Percentiles rank a stretch among this genome's conserved stretches.
Conservation (phyloP, 2,113 vertebrate species). For the Tiliqua scincoides region DNA sequence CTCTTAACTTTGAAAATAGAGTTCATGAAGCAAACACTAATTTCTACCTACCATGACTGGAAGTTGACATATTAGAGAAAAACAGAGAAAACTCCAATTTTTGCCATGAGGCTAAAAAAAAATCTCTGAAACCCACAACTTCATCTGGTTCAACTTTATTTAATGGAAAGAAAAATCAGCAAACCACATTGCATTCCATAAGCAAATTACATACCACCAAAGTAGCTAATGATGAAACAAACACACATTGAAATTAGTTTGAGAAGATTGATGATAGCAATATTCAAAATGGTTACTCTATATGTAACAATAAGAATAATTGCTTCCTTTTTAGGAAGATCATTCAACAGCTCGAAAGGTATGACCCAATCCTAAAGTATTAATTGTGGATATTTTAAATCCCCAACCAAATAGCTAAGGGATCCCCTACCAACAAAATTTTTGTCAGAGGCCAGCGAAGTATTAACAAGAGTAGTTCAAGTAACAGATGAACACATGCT, state of each 20-base stretch:
- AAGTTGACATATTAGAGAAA: conserved; percentile 59
- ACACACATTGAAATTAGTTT: conserved; percentile 55
- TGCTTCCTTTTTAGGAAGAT: conserved; percentile 45
- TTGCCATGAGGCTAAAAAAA: neutral
- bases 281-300: conserved; percentile 50
- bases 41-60: conserved; percentile 55
- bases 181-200: conserved; percentile 29
- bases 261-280: neutral
- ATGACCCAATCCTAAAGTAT: neutral
- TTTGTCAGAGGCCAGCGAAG: conserved; percentile 30
- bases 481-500: conserved; percentile 47
- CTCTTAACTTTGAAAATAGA: conserved; percentile 50
- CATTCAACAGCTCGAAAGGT: conserved; percentile 25
- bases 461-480: conserved; percentile 65
- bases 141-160: conserved; percentile 38
- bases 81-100: neutral
- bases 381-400: conserved; percentile 32
- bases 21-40: conserved; percentile 55
- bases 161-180: conserved; percentile 29
- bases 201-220: conserved; percentile 30
- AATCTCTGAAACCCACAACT: conserved; percentile 23
- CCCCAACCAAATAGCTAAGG: conserved; percentile 42
- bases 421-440: conserved; percentile 32
- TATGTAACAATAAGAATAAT: conserved; percentile 41
- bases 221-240: conserved; percentile 46